phyloP scores from a whole-genome alignment of 2,888 invertebrate genomes.

The Nipponacmea schrenckii region DNA sequence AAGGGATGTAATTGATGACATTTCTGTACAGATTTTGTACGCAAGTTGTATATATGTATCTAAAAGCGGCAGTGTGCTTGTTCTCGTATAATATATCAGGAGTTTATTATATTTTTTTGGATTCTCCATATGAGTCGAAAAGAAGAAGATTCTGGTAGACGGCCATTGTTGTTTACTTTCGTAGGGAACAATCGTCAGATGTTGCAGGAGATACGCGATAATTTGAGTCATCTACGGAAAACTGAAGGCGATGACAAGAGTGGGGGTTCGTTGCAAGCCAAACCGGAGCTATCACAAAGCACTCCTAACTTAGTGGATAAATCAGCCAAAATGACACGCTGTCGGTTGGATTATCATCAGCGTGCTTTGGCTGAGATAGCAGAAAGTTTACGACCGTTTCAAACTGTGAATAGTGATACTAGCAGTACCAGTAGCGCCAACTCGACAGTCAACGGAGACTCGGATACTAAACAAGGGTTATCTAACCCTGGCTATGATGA shows the following conservation, averaged over 20 bases:
- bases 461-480: conserved; percentile 20
- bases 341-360: conserved; percentile 75
- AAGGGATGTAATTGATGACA: neutral
- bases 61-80: conserved; percentile 14
- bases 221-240: conserved; percentile 51
- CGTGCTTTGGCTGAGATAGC: conserved; percentile 88
- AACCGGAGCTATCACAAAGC: conserved; percentile 39
- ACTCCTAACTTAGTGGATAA: conserved; percentile 41
- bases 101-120: conserved; percentile 20
- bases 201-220: conserved; percentile 57
- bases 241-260: conserved; percentile 25
- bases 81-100: conserved; percentile 14
- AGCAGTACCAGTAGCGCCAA: conserved; percentile 27
- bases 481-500: conserved; percentile 38
- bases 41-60: conserved; percentile 28
- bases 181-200: conserved; percentile 57
- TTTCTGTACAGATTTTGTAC: neutral
- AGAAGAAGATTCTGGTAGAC: conserved; percentile 32
- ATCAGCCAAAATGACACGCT: conserved; percentile 28
- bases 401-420: conserved; percentile 27
- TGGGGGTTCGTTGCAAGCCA: conserved; percentile 21
- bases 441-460: conserved; percentile 26
- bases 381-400: conserved; percentile 82
- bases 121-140: conserved; percentile 38
- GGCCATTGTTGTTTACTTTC: conserved; percentile 49